These are phyloP conservation scores for Drosophila niveifrons DNA, from an alignment of 2,888 invertebrate species.

Conservation along the genomic window DNA sequence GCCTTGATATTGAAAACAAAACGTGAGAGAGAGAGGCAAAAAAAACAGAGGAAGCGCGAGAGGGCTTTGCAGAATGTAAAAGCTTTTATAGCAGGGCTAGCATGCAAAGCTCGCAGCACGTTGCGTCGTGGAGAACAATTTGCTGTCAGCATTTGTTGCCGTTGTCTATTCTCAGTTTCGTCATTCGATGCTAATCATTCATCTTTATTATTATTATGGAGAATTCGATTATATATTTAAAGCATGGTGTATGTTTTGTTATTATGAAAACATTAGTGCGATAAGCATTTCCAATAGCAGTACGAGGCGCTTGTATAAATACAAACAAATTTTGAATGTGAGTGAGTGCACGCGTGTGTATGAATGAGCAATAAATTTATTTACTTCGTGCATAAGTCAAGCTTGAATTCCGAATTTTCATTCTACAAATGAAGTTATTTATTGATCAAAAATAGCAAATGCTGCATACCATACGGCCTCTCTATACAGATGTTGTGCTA, in stretches of 20 bases:
- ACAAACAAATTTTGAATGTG: neutral
- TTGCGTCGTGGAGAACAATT: neutral
- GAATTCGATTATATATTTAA: conserved; percentile 10
- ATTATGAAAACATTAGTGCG: conserved; percentile 9
- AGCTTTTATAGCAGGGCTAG: conserved; percentile 2
- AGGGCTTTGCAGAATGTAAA: conserved; percentile 1
- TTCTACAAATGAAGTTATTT: conserved; percentile 2
- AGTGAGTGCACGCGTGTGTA: neutral
- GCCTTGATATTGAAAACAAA: conserved; percentile 16
- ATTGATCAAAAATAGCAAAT: conserved; percentile 6
- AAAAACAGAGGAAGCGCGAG: conserved; percentile 1
- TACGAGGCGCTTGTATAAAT: neutral
- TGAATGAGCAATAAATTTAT: conserved; percentile 11
- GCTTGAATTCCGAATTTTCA: conserved; percentile 7
- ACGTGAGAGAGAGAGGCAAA: neutral
- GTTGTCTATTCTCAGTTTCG: neutral
- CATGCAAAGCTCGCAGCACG: conserved; percentile 1
- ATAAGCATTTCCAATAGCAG: conserved; percentile 12
- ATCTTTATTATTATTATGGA: conserved; percentile 2
- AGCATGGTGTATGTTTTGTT: neutral
- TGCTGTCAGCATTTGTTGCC: neutral
- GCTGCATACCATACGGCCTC: conserved; percentile 25
- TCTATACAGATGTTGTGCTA: neutral
- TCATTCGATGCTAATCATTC: conserved; percentile 14
- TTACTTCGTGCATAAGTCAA: conserved; percentile 4